Percentiles rank a stretch among this genome's conserved stretches.
Evolutionary conservation across 2,113 vertebrate genomes (phyloP).

Genomic region (Perca flavescens): DNA sequence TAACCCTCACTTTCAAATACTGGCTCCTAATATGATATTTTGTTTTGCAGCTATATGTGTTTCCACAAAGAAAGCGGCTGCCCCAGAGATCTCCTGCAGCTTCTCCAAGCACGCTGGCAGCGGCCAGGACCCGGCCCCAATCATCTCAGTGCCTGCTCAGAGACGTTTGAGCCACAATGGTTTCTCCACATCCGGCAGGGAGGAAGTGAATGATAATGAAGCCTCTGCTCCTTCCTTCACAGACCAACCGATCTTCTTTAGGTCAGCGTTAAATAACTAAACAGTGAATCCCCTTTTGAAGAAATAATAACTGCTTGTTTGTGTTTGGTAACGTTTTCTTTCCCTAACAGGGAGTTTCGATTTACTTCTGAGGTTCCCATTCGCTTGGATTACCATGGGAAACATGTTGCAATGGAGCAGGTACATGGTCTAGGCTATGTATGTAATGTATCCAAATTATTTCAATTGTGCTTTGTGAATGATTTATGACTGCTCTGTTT

Average conservation of each 20-base stretch:
- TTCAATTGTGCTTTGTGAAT: slow-evolving; percentile 11
- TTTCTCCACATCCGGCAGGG: slow-evolving; percentile 71
- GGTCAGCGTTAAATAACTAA: slow-evolving; percentile 77
- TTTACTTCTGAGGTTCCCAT: slow-evolving; percentile 98
- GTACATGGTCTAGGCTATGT: slow-evolving; percentile 44
- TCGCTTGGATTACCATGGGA: slow-evolving; percentile 97
- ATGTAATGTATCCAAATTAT: background rate
- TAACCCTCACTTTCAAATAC: background rate
- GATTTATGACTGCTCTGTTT: slow-evolving; percentile 16
- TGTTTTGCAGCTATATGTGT: slow-evolving; percentile 72
- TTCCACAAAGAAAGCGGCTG: slow-evolving; percentile 82
- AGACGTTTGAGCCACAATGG: slow-evolving; percentile 84
- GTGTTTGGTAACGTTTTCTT: slow-evolving; percentile 6
- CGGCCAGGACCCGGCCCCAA: slow-evolving; percentile 89
- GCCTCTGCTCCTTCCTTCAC: slow-evolving; percentile 79
- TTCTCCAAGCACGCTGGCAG: slow-evolving; percentile 88
- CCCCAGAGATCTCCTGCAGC: slow-evolving; percentile 91
- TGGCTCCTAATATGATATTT: background rate
- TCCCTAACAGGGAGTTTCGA: slow-evolving; percentile 91
- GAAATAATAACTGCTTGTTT: background rate
- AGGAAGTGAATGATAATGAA: slow-evolving; percentile 75
- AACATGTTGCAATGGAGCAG: slow-evolving; percentile 92
- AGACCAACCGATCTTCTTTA: slow-evolving; percentile 97
- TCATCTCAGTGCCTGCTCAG: slow-evolving; percentile 92
- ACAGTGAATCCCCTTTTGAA: background rate